These are phyloP conservation scores for Apamea monoglypha DNA, from an alignment of 2,888 invertebrate species.

Conservation along the genomic window DNA sequence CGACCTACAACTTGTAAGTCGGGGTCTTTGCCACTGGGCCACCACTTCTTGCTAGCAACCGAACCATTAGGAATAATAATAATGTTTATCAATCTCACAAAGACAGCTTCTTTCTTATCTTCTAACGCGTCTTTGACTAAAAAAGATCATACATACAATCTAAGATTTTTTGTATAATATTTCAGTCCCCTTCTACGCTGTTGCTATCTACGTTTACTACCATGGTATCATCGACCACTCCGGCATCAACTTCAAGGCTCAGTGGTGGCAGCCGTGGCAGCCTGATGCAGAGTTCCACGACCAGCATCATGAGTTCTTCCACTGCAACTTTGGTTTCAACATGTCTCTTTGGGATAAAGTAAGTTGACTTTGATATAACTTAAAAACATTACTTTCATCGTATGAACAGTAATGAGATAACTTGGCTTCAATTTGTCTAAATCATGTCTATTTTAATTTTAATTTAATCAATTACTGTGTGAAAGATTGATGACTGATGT, in stretches of 20 bases:
- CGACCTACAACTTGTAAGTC: too few relatives aligned
- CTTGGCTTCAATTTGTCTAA: neutral
- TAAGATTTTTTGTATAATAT: neutral
- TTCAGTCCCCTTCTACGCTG: conserved; percentile 82
- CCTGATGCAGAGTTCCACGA: conserved; percentile 94
- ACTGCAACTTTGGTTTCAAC: conserved; percentile 94
- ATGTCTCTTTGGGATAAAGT: conserved; percentile 93
- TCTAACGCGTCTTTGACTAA: neutral
- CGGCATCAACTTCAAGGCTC: conserved; percentile 93
- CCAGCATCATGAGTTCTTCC: conserved; percentile 94
- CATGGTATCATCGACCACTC: conserved; percentile 94
- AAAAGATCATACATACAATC: neutral
- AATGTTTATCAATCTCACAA: neutral
- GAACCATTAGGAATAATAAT: neutral
- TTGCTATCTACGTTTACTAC: conserved; percentile 90
- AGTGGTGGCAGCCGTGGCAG: conserved; percentile 95
- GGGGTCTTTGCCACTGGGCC: too few relatives aligned
- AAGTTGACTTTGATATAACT: conserved; percentile 49
- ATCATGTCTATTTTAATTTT: neutral
- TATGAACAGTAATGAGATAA: neutral
- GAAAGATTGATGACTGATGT: too few relatives aligned
- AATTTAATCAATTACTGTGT: neutral
- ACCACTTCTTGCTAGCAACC: neutral
- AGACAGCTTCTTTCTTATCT: neutral
- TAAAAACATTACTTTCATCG: neutral